A percentile compares a stretch with the other conserved stretches of the same genome.
These are phyloP conservation scores for Brachionus rubens DNA, from an alignment of 1,140 invertebrate species.

Conservation along the genomic window DNA sequence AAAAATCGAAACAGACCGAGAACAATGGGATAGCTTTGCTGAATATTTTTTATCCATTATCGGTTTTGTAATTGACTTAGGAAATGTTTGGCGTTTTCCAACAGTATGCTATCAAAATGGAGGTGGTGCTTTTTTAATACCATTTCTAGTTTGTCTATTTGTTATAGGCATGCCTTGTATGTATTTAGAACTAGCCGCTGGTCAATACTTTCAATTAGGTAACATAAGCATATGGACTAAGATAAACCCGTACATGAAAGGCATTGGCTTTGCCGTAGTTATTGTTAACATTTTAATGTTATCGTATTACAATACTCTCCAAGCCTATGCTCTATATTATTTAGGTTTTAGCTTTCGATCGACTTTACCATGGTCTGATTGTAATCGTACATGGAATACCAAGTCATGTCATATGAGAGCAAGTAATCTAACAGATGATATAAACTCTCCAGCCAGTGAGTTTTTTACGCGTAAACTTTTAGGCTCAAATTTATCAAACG, in stretches of 20 bases:
- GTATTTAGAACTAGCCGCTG: constrained; percentile 43
- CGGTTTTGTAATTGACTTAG: constrained; percentile 46
- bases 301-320: constrained; percentile 61
- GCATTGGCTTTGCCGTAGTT: constrained; percentile 53
- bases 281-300: constrained; percentile 54
- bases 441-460: constrained; percentile 44
- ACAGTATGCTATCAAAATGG: constrained; percentile 47
- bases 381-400: constrained; percentile 62
- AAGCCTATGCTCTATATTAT: constrained; percentile 60
- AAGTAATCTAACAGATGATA: constrained; percentile 46
- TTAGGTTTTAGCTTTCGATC: constrained; percentile 56
- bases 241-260: constrained; percentile 49
- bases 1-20: not conserved
- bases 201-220: constrained; percentile 36
- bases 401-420: constrained; percentile 49
- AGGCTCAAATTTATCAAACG: not conserved
- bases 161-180: constrained; percentile 47
- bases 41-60: constrained; percentile 46
- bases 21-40: constrained; percentile 33
- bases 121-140: constrained; percentile 48
- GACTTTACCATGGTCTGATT: constrained; percentile 60
- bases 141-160: constrained; percentile 47
- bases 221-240: constrained; percentile 36
- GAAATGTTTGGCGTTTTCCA: constrained; percentile 47
- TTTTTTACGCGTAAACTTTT: constrained; percentile 47